Base-by-base conservation (phyloP, 2,113 vertebrate species). In the Aphelocoma coerulescens region DNA sequence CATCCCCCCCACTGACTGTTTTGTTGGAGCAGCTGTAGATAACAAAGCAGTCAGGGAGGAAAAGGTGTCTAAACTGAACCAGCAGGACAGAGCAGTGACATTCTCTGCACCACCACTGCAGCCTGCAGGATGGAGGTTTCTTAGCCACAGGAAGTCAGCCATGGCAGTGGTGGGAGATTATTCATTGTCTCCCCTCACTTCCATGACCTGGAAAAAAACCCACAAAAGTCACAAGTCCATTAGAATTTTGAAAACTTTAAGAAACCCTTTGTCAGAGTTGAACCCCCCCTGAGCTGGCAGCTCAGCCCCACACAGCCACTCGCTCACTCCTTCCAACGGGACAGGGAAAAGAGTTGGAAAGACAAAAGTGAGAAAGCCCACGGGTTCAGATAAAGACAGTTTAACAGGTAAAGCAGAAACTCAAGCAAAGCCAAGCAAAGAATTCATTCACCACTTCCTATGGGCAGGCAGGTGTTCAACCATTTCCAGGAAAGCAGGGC, bases 311-410 rank as follows among this genome's bases (percentile, higher is more conserved):
- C 6, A 3, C 3, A 43, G 48, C 35, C 1, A 3, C 54, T 57
- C 0, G 0, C 37, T 55, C 39, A 13, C 15, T 18, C 1, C 37
- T 18, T n/a, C 3, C 8, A 1, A 10, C 7, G 4, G 33, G 39
- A 55, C 2, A 7, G 20, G 39, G 33, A 14, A 80, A 33, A 65
- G 44, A 86, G 21, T 19, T 4, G 0, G 21, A 75, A 86, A 26
- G 11, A 13, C 6, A 15, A 37, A 76, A 80, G n/a, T 12, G 16
- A 67, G 49, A 73, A 49, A 43, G 62, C 15, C 26, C 1, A 0
- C 10, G 5, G 23, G 11, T 39, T 73, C n/a, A 73, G 41, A 24
- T 28, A n/a, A 39, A 9, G 32, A 35, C 20, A 59, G 26, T 57
- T 81, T 52, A 65, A 51, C 1, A 73, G 20, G 16, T 6, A 62